Base-by-base conservation (phyloP, 2,888 invertebrate genomes). In the Rhogogaster chlorosoma region DNA sequence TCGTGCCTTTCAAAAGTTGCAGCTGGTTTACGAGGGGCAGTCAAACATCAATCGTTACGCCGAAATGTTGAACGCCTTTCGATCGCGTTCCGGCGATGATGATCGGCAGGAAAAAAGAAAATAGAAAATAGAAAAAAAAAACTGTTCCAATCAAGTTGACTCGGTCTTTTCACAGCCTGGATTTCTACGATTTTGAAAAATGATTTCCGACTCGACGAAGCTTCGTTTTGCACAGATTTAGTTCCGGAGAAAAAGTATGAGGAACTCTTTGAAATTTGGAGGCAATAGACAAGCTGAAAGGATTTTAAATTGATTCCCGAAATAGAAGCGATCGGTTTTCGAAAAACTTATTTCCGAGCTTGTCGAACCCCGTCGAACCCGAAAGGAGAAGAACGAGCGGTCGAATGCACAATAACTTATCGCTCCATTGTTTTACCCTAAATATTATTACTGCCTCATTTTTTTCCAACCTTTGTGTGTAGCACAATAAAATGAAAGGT, bases 11-110 rank as follows among this genome's bases (percentile, higher is more conserved):
- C 61, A 64, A 85, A 87, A 87, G 88, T n/a, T 86, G 86, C 86
- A 32, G 32, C 70, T 32, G 32, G 32, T 91, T 91, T 91, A 91
- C 91, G 91, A 90, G 88, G 90, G 89, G 87, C 90, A 89, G 89
- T 89, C 38, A 64, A 75, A 83, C 83, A 70, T 70, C 70, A 70
- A 70, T 70, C 36, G 70, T 9, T 26, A 61, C 5, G 29, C 70
- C 70, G 70, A 70, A 70, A 70, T 36, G n/a, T 70, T 70, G n/a
- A 70, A 36, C 32, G 70, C 18, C 4, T 26, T 36, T 36, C 29
- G 70, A 29, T 29, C 70, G 36, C 18, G 70, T 36, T 70, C 32
- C 10, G 29, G 67, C n/a, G 70, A 70, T 70, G 32, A 61, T 61
- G 32, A 70, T 18, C 18, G n/a, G 18, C 2, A n/a, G n/a, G n/a